Base-by-base conservation (phyloP, 2,113 vertebrate genomes). In the Pangasianodon hypophthalmus region DNA sequence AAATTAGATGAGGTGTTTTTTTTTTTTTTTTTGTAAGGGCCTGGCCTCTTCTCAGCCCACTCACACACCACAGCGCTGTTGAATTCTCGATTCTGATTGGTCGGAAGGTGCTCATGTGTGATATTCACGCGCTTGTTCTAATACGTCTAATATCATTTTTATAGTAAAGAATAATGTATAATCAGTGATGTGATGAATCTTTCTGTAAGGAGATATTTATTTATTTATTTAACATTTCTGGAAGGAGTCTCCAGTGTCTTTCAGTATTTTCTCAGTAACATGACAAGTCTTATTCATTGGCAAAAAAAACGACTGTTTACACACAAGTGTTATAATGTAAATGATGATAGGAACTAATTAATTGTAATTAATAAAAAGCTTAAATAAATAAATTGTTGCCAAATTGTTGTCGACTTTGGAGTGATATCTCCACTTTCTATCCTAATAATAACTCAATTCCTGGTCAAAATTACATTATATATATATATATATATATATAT, bases 1-100 rank as follows among this genome's bases (percentile, higher is more conserved):
- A 90, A 86, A 88, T 93, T 85, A 84, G 91, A 89, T 91, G 90
- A 86, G 86, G 91, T 92, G 86, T 75, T 92, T 90, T 81, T 29
- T 19, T 71, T 48, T n/a, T 44, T 41, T 29, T 56, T 54, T 86
- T 9, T 8, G 21, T 41, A 41, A 41, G 71, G 10, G 19, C 58
- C 8, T 80, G 18, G n/a, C 41, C 14, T 84, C 24, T 60, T 26
- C 37, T 44, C 21, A 0, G 37, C 88, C 85, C 88, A 11, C 69
- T 73, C 16, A 41, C 5, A 73, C 21, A 73, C 69, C 32, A 7
- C 6, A 8, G 37, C 5, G 6, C 19, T 71, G 13, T 71, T 1
- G n/a, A 16, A 18, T 73, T 5, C 41, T 48, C 44, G 2, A 6
- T 79, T 79, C 75, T 79, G 75, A 48, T 48, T 48, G 44, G 44